Conservation (phyloP, 2,113 vertebrate species). For the Tragulus kanchil region DNA sequence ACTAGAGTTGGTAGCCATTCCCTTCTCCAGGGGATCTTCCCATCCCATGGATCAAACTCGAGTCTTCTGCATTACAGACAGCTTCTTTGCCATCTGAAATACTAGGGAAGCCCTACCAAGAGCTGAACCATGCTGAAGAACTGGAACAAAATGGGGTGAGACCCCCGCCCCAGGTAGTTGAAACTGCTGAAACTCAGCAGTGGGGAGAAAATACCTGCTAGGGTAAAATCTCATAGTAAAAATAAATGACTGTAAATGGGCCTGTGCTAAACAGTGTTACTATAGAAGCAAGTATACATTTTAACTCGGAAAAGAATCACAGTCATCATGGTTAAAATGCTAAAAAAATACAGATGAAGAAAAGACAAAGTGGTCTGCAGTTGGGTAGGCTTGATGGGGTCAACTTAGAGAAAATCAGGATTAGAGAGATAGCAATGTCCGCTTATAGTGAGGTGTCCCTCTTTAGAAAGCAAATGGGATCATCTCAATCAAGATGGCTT, state of each 20-base stretch:
- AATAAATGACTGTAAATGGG: not conserved
- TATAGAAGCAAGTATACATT: not conserved
- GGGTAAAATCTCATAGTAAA: not conserved
- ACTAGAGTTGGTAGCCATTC: not conserved
- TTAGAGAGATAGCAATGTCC: not conserved
- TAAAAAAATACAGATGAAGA: not conserved
- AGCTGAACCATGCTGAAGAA: not conserved
- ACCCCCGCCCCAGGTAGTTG: not conserved
- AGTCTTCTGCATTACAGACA: not conserved
- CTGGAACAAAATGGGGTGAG: not conserved
- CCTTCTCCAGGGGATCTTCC: not conserved
- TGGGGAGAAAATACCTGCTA: not conserved
- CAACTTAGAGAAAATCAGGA: not conserved
- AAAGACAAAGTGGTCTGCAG: not conserved
- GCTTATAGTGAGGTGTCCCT: not conserved
- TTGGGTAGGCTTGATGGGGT: not conserved
- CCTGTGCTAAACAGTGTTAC: not conserved
- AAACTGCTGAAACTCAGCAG: not conserved
- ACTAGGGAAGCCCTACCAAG: not conserved
- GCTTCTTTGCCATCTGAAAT: not conserved
- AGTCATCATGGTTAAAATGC: not conserved
- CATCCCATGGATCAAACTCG: accelerated
- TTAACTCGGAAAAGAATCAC: not conserved
- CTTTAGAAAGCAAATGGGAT: not conserved
- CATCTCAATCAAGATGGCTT: not conserved